Evolutionary conservation across 2,888 invertebrate species (phyloP).

Genomic region (Epinotia bilunana): DNA sequence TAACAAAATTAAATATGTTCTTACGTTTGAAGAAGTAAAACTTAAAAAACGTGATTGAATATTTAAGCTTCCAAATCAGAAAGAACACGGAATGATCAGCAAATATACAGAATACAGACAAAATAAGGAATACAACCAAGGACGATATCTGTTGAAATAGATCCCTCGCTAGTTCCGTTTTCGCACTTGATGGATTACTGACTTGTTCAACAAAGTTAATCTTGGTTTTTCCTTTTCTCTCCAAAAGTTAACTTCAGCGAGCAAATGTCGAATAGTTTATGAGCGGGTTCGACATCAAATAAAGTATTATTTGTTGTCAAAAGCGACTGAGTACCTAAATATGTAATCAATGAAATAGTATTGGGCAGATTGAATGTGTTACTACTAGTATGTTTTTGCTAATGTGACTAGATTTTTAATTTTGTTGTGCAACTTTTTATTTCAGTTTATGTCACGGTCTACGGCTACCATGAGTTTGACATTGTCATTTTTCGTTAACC

Average conservation of each 20-base stretch:
- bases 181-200: slow-evolving; percentile 75
- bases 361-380: slow-evolving; percentile 22
- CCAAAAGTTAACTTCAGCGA: slow-evolving; percentile 23
- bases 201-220: slow-evolving; percentile 56
- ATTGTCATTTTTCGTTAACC: too few relatives aligned
- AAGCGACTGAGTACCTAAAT: slow-evolving; percentile 70
- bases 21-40: too few relatives aligned
- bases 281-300: slow-evolving; percentile 61
- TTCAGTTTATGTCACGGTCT: slow-evolving; percentile 14
- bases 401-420: background rate
- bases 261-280: slow-evolving; percentile 65
- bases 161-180: slow-evolving; percentile 77
- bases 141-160: slow-evolving; percentile 73
- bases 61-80: background rate
- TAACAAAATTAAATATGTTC: too few relatives aligned
- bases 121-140: slow-evolving; percentile 2
- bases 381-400: background rate
- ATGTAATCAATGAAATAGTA: slow-evolving; percentile 10
- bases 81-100: background rate
- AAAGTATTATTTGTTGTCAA: slow-evolving; percentile 59
- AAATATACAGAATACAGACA: background rate
- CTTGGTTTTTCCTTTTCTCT: slow-evolving; percentile 38
- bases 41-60: too few relatives aligned
- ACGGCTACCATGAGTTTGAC: too few relatives aligned
- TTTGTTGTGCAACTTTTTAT: slow-evolving; percentile 9